Base-by-base conservation (phyloP, 2,888 invertebrate species). In the Synergus laeviventris region DNA sequence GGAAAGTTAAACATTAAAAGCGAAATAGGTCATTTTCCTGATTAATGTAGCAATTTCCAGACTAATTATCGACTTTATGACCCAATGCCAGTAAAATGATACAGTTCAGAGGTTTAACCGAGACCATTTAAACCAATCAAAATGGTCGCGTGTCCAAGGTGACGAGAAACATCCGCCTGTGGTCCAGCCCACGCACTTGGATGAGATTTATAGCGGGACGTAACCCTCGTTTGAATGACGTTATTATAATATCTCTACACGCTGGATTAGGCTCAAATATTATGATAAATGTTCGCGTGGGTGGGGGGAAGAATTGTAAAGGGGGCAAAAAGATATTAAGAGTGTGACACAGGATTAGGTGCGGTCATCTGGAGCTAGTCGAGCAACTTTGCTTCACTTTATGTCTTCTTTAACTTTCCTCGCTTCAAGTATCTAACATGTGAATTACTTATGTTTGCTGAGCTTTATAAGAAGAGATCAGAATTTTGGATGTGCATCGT, bases 61-160 rank as follows among this genome's bases (percentile, higher is more conserved):
- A 9, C 8, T 21, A 42, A 45, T 31, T 16, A 70, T 1, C 1
- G 12, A 21, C 21, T 49, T 49, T 36, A 12, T 31, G 18, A 31
- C 16, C 11, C n/a, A n/a, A 14, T 54, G 18, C 9, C 31, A 54
- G 31, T 66, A 31, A 24, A 31, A 45, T 31, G 49, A 31, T n/a
- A 70, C 49, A 49, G 49, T 31, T 70, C 31, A 24, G 49, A 31
- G 31, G n/a, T 31, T 49, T 70, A 54, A 70, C 49, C 49, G 31
- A 54, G 70, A 54, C 11, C 31, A 18, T 70, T 70, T 49, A 70
- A 49, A n/a, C 49, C 31, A 70, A 70, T 70, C n/a, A 5, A 49
- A n/a, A 16, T n/a, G n/a, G 70, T 70, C 70, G 70, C 70, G 70
- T 70, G 70, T 70, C 70, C 70, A n/a, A 49, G 70, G 49, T 54